Evolutionary conservation across 2,797 vertebrate species (phyloP).

Genomic region (Pseudomugil tenellus): DNA sequence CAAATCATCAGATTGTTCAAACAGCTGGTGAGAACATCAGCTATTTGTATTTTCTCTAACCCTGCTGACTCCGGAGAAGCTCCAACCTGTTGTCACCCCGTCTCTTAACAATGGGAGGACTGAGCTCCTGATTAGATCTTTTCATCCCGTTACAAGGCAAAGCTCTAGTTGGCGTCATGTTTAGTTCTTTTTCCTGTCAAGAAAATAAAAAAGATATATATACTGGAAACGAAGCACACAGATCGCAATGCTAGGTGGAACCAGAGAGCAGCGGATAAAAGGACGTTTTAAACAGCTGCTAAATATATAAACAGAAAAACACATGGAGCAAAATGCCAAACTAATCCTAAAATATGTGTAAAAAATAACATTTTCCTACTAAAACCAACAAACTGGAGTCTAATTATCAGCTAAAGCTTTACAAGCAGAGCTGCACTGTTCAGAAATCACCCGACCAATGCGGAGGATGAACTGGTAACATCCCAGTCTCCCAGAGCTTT

Average conservation of each 20-base stretch:
- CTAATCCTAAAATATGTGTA: neutral
- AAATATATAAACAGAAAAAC: neutral
- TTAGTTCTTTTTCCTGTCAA: conserved; percentile 48
- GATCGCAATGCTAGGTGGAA: conserved; percentile 6
- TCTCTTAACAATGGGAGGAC: conserved; percentile 54
- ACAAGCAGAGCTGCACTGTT: too few relatives aligned
- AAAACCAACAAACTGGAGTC: too few relatives aligned
- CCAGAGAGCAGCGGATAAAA: neutral
- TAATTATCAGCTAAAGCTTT: too few relatives aligned
- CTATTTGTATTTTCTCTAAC: neutral
- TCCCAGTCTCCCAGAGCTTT: too few relatives aligned
- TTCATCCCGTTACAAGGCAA: conserved; percentile 12
- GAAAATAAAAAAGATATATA: neutral
- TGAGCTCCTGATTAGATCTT: conserved; percentile 15
- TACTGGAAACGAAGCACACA: conserved; percentile 18
- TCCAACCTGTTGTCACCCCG: conserved; percentile 40
- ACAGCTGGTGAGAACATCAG: neutral
- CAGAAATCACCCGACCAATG: too few relatives aligned
- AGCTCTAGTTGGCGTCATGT: conserved; percentile 32
- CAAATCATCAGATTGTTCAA: neutral
- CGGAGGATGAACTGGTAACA: too few relatives aligned
- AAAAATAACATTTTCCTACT: too few relatives aligned
- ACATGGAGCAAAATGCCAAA: neutral
- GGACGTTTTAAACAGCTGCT: neutral
- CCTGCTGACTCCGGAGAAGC: conserved; percentile 21